Base-by-base conservation (phyloP, 2,113 vertebrate genomes). In the Scalopus aquaticus region DNA sequence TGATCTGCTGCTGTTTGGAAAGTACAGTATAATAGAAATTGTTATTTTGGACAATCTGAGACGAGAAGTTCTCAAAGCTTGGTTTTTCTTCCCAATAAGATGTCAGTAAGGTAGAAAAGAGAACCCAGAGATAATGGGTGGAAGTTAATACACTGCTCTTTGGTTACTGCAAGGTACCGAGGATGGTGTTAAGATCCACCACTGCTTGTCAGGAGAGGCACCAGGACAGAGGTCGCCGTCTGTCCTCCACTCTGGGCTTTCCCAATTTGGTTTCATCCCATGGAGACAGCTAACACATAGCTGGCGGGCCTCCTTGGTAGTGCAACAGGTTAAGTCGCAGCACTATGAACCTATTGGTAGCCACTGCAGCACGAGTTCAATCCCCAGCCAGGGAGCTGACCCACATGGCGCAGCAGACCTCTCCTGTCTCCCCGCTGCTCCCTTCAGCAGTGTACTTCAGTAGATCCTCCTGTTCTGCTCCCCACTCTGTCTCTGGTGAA, bases 1-100 rank as follows among this genome's bases (percentile, higher is more conserved):
- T 81, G 74, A 60, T 39, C 35, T 81, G 35, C 32, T 85, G 49
- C 62, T 67, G 42, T 95, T 94, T 60, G 13, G 65, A 91, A 87
- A 80, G 39, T 26, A 46, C 12, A 65, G 58, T 54, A 79, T 76
- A 30, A n/a, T 72, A 46, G 65, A 62, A 86, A 69, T 19, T 64
- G 15, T 37, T 85, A 6, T 30, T 84, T 84, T 51, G 44, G 51
- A 67, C 70, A 37, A 15, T 37, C 24, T 39, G 13, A 84, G 37
- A 95, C 5, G 30, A 37, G 26, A 74, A 76, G 35, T 20, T 65
- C 26, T 91, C 26, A 28, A 91, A 78, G 12, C 32, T n/a, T 65
- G 19, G 44, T 24, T 15, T 24, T 9, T 0, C 0, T 4, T 20
- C 16, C 32, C 13, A 39, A 9, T 70, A 79, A 94, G 86, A 51